These are phyloP conservation scores for Drosophila insularis DNA, from an alignment of 1,140 invertebrate species.

Conservation along the genomic window DNA sequence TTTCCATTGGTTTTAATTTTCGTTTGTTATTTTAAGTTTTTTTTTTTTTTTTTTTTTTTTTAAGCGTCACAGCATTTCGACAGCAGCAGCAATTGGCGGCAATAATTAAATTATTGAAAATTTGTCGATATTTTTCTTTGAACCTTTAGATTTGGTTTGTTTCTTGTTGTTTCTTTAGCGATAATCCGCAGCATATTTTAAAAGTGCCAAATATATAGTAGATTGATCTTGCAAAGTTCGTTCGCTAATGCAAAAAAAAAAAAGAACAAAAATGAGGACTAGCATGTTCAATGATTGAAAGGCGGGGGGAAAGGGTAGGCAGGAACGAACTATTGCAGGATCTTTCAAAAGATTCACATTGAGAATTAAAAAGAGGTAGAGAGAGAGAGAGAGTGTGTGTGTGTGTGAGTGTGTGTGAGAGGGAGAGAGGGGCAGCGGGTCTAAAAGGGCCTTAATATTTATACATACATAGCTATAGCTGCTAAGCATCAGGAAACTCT, in stretches of 20 bases:
- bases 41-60: background rate
- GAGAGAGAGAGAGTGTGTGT: background rate
- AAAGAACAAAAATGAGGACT: constrained; percentile 22
- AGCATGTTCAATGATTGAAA: constrained; percentile 36
- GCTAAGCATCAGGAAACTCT: background rate
- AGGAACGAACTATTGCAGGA: background rate
- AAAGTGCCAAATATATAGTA: constrained; percentile 69
- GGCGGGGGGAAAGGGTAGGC: background rate
- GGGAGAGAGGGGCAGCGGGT: background rate
- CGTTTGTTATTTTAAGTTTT: background rate
- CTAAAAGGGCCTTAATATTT: background rate
- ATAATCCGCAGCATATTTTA: constrained; percentile 82
- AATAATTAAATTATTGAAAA: constrained; percentile 11
- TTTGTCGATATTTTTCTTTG: constrained; percentile 14
- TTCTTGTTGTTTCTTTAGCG: constrained; percentile 54
- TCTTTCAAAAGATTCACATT: background rate
- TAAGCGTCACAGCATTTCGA: background rate
- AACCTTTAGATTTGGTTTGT: background rate
- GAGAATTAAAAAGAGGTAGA: background rate
- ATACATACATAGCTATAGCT: background rate
- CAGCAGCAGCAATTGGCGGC: constrained; percentile 10
- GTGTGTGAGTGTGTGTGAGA: background rate
- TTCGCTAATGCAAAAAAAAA: constrained; percentile 41
- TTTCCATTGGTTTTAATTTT: background rate
- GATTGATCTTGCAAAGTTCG: constrained; percentile 62